These are phyloP conservation scores for Sebastes iracundus DNA, from an alignment of 2,797 vertebrate species.

Conservation along the genomic window DNA sequence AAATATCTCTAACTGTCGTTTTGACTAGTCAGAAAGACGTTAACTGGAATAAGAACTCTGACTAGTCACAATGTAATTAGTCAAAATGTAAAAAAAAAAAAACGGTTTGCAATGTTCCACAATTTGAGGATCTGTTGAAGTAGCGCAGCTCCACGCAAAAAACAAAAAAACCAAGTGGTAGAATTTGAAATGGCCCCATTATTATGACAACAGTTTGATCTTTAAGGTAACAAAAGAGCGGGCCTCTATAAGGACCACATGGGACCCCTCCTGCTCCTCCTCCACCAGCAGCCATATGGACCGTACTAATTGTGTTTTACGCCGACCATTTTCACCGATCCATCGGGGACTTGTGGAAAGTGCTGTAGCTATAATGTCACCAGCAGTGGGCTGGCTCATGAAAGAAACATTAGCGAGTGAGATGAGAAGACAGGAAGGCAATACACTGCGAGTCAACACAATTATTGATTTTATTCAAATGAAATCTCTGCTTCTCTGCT, in stretches of 20 bases:
- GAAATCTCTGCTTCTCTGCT: slow-evolving; percentile 58
- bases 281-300: slow-evolving; percentile 81
- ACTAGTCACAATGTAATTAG: too few species aligned
- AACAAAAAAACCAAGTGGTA: slow-evolving; percentile 18
- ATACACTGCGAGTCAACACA: slow-evolving; percentile 82
- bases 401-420: slow-evolving; percentile 83
- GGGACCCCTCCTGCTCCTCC: slow-evolving; percentile 70
- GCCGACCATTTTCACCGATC: slow-evolving; percentile 79
- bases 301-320: slow-evolving; percentile 83
- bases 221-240: slow-evolving; percentile 78
- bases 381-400: slow-evolving; percentile 80
- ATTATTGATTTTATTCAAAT: slow-evolving; percentile 85
- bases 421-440: slow-evolving; percentile 80
- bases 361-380: slow-evolving; percentile 82
- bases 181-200: slow-evolving; percentile 64
- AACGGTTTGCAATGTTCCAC: background rate
- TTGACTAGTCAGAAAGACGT: too few species aligned
- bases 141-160: background rate
- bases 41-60: too few species aligned
- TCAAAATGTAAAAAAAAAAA: too few species aligned
- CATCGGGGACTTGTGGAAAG: slow-evolving; percentile 80
- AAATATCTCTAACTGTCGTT: too few species aligned
- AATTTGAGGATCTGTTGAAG: slow-evolving; percentile 52
- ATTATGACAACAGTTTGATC: slow-evolving; percentile 81
- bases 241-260: slow-evolving; percentile 61